These are phyloP conservation scores for Thelaira solivaga DNA, from an alignment of 2,888 invertebrate genomes.

Conservation along the genomic window DNA sequence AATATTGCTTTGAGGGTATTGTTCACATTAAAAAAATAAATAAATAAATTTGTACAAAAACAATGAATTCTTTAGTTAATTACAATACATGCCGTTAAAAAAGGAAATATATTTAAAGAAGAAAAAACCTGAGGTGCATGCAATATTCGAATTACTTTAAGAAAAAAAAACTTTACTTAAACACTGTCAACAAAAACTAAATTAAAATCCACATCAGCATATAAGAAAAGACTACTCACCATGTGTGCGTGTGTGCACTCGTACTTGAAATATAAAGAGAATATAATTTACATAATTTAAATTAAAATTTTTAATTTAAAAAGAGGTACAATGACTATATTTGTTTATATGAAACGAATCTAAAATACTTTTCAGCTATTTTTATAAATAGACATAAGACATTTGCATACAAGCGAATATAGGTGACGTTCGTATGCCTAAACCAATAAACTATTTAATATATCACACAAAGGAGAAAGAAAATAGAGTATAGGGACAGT, in stretches of 20 bases:
- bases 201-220: background rate
- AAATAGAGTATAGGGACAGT: too few species aligned
- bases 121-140: constrained; percentile 34
- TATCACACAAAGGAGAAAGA: too few species aligned
- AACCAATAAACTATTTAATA: too few species aligned
- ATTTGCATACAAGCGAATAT: too few species aligned
- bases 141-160: constrained; percentile 34
- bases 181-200: constrained; percentile 11
- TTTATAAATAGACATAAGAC: too few species aligned
- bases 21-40: too few species aligned
- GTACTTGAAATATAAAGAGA: constrained; percentile 18
- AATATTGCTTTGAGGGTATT: too few species aligned
- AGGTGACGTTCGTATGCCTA: too few species aligned
- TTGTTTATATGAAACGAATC: too few species aligned
- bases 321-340: too few species aligned
- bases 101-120: constrained; percentile 38
- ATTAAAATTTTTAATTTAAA: background rate
- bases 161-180: background rate
- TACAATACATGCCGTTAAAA: constrained; percentile 34
- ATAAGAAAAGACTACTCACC: too few species aligned
- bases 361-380: background rate
- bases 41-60: constrained; percentile 6
- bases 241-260: too few species aligned
- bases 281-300: constrained; percentile 33
- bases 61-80: constrained; percentile 14